These are phyloP conservation scores for Pipra filicauda DNA, from an alignment of 2,113 vertebrate genomes.

Conservation along the genomic window DNA sequence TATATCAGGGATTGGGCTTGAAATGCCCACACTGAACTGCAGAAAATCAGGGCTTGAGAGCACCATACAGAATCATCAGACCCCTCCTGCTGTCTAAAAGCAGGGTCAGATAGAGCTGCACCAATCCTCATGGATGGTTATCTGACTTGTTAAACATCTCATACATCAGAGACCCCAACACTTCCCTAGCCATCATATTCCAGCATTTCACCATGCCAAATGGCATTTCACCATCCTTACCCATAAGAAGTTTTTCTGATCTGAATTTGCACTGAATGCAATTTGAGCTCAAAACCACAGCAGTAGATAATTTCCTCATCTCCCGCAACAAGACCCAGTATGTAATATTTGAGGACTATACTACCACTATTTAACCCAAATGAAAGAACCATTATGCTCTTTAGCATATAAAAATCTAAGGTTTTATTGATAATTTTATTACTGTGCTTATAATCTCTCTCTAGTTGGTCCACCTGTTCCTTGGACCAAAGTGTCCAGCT, in stretches of 20 bases:
- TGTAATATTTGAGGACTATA: not conserved
- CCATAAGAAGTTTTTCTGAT: not conserved
- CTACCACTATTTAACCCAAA: not conserved
- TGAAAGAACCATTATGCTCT: not conserved
- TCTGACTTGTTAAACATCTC: not conserved
- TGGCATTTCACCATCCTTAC: not conserved
- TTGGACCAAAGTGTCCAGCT: not conserved
- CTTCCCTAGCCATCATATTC: not conserved
- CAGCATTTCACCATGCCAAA: not conserved
- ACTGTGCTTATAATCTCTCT: not conserved
- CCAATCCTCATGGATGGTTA: not conserved
- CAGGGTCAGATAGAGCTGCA: not conserved
- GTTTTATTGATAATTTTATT: accelerated
- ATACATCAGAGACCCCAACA: not conserved
- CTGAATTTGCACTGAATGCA: not conserved
- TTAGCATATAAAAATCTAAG: not conserved
- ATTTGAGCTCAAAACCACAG: not conserved
- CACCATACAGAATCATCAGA: not conserved
- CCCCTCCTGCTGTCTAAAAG: not conserved
- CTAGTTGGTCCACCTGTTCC: not conserved
- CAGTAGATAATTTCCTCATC: not conserved
- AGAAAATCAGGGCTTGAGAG: not conserved
- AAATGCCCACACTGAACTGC: not conserved
- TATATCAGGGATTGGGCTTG: not conserved
- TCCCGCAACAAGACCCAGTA: not conserved